These are phyloP conservation scores for Xestia ashworthii DNA, from an alignment of 2,888 invertebrate genomes.

Conservation along the genomic window DNA sequence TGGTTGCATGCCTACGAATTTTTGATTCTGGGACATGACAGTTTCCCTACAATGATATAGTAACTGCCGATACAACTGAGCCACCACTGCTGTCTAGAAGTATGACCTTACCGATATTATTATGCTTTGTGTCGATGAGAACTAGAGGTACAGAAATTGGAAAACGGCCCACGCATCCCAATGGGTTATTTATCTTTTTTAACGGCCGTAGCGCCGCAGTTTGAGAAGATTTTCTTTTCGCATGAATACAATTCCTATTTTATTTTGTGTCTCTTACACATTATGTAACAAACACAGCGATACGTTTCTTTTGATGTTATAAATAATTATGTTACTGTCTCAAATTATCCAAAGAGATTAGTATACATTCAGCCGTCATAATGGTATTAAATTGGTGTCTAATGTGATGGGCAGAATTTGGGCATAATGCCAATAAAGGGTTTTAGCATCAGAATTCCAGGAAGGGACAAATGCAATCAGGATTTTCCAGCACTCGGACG, in stretches of 20 bases:
- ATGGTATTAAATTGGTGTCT: conserved; percentile 40
- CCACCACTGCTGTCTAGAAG: too few relatives aligned
- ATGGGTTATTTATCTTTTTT: too few relatives aligned
- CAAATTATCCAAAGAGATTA: conserved; percentile 21
- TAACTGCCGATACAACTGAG: too few relatives aligned
- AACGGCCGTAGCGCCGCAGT: too few relatives aligned
- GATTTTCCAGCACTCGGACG: background rate
- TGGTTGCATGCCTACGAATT: background rate
- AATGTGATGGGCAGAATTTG: conserved; percentile 10
- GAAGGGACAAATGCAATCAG: conserved; percentile 5
- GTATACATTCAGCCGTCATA: conserved; percentile 4
- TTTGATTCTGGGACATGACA: background rate
- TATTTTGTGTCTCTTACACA: background rate
- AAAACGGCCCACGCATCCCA: too few relatives aligned
- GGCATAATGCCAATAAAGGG: conserved; percentile 36
- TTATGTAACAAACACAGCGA: background rate
- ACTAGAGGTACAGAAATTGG: too few relatives aligned
- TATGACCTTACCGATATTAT: too few relatives aligned
- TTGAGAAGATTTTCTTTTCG: too few relatives aligned
- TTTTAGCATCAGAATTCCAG: conserved; percentile 24
- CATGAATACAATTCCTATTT: too few relatives aligned
- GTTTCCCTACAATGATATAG: background rate
- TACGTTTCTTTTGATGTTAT: conserved; percentile 11
- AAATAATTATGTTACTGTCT: conserved; percentile 20
- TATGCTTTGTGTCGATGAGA: too few relatives aligned